phyloP scores from a whole-genome alignment of 2,888 invertebrate species.

The Eupithecia exiguata region DNA sequence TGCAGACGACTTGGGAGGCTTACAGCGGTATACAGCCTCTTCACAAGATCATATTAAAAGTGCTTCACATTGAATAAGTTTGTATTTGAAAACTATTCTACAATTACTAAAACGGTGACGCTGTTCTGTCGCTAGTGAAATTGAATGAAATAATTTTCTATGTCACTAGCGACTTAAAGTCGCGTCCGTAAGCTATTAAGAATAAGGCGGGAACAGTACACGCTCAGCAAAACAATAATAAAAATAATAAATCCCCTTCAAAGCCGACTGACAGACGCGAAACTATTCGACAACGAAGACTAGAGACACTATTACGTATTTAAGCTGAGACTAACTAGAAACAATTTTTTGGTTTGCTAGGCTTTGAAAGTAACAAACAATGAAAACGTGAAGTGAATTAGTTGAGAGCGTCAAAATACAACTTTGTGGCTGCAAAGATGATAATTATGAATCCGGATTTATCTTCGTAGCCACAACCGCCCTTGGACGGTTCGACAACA shows the following conservation, averaged over 20 bases:
- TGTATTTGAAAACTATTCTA: neutral
- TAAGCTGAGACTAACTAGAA: conserved; percentile 12
- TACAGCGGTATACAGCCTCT: too few relatives aligned
- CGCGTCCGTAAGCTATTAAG: conserved; percentile 28
- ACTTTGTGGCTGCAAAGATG: too few relatives aligned
- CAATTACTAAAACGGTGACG: neutral
- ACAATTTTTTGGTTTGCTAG: neutral
- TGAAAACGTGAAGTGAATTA: neutral
- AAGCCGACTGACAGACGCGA: conserved; percentile 79
- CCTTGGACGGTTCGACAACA: too few relatives aligned
- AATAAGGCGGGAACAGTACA: conserved; percentile 67
- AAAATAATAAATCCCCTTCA: conserved; percentile 83
- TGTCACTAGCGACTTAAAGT: conserved; percentile 13
- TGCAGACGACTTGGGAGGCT: too few relatives aligned
- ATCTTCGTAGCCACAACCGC: too few relatives aligned
- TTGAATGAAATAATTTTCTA: neutral
- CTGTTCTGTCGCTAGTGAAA: neutral
- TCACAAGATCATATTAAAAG: too few relatives aligned
- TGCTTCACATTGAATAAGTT: too few relatives aligned
- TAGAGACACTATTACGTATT: conserved; percentile 47
- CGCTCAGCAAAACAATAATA: conserved; percentile 76
- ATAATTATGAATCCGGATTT: too few relatives aligned
- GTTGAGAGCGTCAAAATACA: too few relatives aligned
- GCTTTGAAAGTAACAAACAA: neutral
- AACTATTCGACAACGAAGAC: conserved; percentile 74